These are phyloP conservation scores for Tachycineta bicolor DNA, from an alignment of 2,113 vertebrate genomes.

Conservation along the genomic window DNA sequence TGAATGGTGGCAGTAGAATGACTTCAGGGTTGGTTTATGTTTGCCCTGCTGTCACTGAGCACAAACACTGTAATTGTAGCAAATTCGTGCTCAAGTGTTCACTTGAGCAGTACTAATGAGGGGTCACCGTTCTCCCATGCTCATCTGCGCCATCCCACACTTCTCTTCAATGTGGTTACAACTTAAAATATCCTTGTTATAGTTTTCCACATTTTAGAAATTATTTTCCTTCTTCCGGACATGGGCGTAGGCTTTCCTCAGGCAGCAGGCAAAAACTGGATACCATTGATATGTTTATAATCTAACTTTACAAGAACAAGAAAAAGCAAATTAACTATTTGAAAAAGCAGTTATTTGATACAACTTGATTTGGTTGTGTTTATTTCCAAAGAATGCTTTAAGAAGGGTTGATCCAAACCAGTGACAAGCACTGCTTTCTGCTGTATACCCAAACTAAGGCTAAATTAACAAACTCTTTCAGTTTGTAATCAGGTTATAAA, in stretches of 20 bases:
- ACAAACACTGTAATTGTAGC: accelerated
- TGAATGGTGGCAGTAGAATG: neutral
- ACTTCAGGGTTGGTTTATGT: neutral
- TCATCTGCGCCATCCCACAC: neutral
- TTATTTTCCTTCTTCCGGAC: neutral
- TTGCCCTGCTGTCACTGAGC: neutral
- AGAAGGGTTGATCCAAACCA: conserved; percentile 23
- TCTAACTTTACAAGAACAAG: neutral
- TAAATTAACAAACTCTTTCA: conserved; percentile 57
- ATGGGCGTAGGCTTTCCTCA: neutral
- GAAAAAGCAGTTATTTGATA: conserved; percentile 36
- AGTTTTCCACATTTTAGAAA: neutral
- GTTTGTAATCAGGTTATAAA: conserved; percentile 72
- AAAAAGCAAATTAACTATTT: neutral
- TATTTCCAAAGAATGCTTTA: conserved; percentile 36
- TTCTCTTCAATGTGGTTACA: neutral
- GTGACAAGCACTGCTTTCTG: conserved; percentile 23
- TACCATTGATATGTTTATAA: conserved; percentile 36
- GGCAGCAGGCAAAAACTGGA: conserved; percentile 11
- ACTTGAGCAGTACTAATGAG: neutral
- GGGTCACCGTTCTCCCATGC: neutral
- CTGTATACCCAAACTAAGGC: neutral
- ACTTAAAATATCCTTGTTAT: neutral
- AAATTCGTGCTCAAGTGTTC: neutral
- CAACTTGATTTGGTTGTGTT: conserved; percentile 26